Evolutionary conservation across 2,888 invertebrate species (phyloP).

Genomic region (Lissocephala sabroskyi): DNA sequence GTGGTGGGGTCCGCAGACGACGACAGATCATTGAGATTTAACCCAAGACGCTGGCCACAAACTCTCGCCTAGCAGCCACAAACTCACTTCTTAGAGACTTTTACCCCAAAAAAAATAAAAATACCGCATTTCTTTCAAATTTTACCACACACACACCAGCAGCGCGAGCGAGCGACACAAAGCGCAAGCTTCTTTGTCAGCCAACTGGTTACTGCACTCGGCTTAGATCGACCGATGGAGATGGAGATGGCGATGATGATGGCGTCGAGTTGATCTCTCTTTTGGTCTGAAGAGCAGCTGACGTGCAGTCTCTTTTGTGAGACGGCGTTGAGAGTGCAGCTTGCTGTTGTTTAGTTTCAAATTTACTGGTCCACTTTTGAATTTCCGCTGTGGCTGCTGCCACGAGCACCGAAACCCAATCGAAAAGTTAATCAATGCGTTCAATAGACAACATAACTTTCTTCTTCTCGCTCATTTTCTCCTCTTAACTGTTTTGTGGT

Average conservation of each 20-base stretch:
- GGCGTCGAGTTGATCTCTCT: slow-evolving; percentile 47
- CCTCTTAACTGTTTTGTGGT: slow-evolving; percentile 1
- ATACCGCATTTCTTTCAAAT: slow-evolving; percentile 34
- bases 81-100: slow-evolving; percentile 50
- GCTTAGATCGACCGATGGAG: too few species aligned
- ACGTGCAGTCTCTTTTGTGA: slow-evolving; percentile 10
- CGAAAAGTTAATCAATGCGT: slow-evolving; percentile 6
- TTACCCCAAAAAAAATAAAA: slow-evolving; percentile 51
- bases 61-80: slow-evolving; percentile 30
- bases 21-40: slow-evolving; percentile 49
- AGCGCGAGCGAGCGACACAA: slow-evolving; percentile 2
- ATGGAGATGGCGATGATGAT: too few species aligned
- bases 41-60: slow-evolving; percentile 32
- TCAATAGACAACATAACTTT: slow-evolving; percentile 21
- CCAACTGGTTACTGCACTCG: slow-evolving; percentile 56
- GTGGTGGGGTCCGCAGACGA: slow-evolving; percentile 45
- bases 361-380: slow-evolving; percentile 10
- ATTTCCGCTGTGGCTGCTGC: slow-evolving; percentile 4
- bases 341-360: slow-evolving; percentile 11
- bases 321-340: slow-evolving; percentile 10
- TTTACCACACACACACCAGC: slow-evolving; percentile 21
- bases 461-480: slow-evolving; percentile 23
- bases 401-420: slow-evolving; percentile 13
- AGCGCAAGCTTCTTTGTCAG: slow-evolving; percentile 45
- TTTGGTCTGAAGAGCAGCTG: slow-evolving; percentile 19